Evolutionary conservation across 2,113 vertebrate species (phyloP), one percentile per base, ranked within the genome.

Genomic region (Apeltes quadracus): DNA sequence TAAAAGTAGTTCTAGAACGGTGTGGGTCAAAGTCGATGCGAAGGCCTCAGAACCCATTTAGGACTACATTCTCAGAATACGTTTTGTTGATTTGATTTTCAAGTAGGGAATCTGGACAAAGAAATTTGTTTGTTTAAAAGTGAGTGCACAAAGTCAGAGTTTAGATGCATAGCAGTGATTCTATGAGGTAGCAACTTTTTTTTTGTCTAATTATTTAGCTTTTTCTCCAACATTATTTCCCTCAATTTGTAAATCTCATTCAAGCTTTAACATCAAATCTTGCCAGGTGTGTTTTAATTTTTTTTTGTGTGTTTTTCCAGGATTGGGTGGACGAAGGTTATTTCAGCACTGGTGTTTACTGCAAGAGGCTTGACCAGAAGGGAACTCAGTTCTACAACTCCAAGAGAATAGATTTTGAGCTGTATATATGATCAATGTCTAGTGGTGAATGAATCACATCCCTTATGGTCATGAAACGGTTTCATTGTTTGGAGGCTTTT

Each of bases 291-390:
- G 43, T 10, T 80, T 57, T 79, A 72, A 79, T 74, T 50, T 68
- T 54, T 50, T 69, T 27, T 3, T 76, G 27, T 86, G 32, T 86
- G 27, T 89, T 57, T 57, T 81, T 84, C 2, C 90, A 97, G 96
- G 94, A 89, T 29, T 97, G 96, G 96, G 96, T 96, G 81, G 94
- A 95, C 12, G 94, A 96, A 78, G 95, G 95, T 81, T 96, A 96
- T 84, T 97, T 97, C 84, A 92, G 93, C 8, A 94, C 92, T 6
- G 95, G 95, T 0, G 95, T 97, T 29, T 96, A 97, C 91, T 97
- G 96, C 87, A 94, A 95, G 84, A 94, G 93, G 76, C 58, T 94
- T 50, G 94, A 95, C 54, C 93, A 95, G 58, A 91, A 92, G 0
- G 94, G 91, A 4, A 90, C 93, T 48, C 95, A 94, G 76, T 97